Base-by-base conservation (phyloP, 2,888 invertebrate genomes). In the Diadegma fenestrale region DNA sequence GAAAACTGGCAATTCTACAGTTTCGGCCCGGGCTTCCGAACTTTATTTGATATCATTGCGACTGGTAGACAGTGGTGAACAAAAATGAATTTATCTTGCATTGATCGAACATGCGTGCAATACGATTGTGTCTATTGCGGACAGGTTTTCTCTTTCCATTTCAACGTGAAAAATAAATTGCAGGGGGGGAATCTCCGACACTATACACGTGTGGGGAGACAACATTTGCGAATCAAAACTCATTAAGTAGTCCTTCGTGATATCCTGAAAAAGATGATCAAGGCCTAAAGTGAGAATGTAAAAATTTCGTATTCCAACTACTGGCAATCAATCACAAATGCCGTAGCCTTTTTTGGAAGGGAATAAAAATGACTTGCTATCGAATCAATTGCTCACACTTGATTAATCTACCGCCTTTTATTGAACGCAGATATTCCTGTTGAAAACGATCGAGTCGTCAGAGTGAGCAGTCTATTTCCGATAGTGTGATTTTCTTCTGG, bases 21-120 rank as follows among this genome's bases (percentile, higher is more conserved):
- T 58, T 43, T 45, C 8, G 10, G 43, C n/a, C 2, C 22, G n/a
- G 30, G 43, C 58, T 68, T 58, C 71, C 54, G 17, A 61, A 58
- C 26, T 10, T 43, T 26, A 72, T 43, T 73, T 48, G 73, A 8
- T 45, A n/a, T 66, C 26, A 61, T 73, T 51, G 61, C 30, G 26
- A 33, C 71, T 41, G 41, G 17, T 33, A 43, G 14, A 48, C 10
- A n/a, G 41, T 76, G 68, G 77, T 80, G 66, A 73, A 30, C 43
- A 72, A 58, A 80, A 82, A 85, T 82, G 66, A 64, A 76, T 82
- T 82, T 85, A 17, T 37, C 22, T 45, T 22, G 33, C 54, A 66
- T 30, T 43, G 12, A 10, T 48, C 14, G 54, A 64, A 64, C 64
- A 43, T 54, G n/a, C 51, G 30, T 33, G 19, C 22, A 33, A 82